phyloP scores from a whole-genome alignment of 2,797 vertebrate species.

The Ataeniobius toweri region DNA sequence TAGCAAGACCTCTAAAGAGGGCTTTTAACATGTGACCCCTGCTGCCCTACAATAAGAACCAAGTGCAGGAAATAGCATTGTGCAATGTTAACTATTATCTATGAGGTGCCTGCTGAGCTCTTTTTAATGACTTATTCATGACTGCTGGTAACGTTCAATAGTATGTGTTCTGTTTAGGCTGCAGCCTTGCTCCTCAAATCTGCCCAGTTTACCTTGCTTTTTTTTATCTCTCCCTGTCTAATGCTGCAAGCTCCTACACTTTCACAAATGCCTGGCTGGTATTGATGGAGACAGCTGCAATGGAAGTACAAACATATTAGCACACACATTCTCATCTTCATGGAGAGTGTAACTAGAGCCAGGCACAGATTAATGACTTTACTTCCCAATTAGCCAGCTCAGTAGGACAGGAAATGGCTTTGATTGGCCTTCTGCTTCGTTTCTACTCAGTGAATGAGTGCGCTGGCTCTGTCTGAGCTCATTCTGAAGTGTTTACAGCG shows the following conservation, averaged over 20 bases:
- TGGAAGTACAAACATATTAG: slow-evolving; percentile 54
- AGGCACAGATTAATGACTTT: slow-evolving; percentile 64
- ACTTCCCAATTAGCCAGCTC: slow-evolving; percentile 68
- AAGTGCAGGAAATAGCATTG: slow-evolving; percentile 20
- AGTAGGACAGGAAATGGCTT: slow-evolving; percentile 62
- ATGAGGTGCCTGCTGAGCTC: slow-evolving; percentile 44
- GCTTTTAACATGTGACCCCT: slow-evolving; percentile 41
- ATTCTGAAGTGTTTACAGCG: slow-evolving; percentile 34
- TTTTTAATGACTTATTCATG: slow-evolving; percentile 33
- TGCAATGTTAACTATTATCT: slow-evolving; percentile 52
- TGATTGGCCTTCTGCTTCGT: slow-evolving; percentile 57
- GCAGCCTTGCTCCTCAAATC: slow-evolving; percentile 12
- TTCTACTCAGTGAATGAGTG: slow-evolving; percentile 30
- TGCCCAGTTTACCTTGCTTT: slow-evolving; percentile 29
- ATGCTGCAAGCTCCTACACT: slow-evolving; percentile 15
- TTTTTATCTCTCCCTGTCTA: not conserved
- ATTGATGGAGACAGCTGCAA: slow-evolving; percentile 63
- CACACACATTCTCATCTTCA: slow-evolving; percentile 37
- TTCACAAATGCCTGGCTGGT: slow-evolving; percentile 44
- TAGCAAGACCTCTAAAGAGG: slow-evolving; percentile 23
- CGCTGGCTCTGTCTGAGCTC: slow-evolving; percentile 55
- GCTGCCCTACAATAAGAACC: slow-evolving; percentile 30
- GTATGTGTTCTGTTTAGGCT: slow-evolving; percentile 40
- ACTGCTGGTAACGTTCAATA: slow-evolving; percentile 24
- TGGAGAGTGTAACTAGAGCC: slow-evolving; percentile 51